Base-by-base conservation (phyloP, 2,797 vertebrate genomes). In the Mico argentatus region DNA sequence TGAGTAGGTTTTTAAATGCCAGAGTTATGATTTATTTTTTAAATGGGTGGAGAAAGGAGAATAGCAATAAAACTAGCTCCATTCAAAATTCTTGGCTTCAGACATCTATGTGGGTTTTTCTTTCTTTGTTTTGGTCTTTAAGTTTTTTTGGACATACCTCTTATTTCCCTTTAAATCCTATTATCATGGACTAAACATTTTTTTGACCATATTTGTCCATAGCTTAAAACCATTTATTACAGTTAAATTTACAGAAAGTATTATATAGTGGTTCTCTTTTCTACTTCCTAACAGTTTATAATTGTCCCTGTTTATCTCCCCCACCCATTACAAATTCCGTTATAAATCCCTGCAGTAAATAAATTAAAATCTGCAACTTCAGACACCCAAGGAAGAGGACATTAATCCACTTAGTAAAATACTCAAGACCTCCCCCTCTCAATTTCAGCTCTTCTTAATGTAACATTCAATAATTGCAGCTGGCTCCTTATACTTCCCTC, bases 321-420 rank as follows among this genome's bases (percentile, higher is more conserved):
- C 81, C 44, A 76, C 41, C 92, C 80, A 67, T 85, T 95, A 97
- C 95, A 93, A 96, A 97, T 97, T 98, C 97, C 97, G 96, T 93
- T 97, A 97, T 96, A 97, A 97, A 97, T 96, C 86, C 86, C 89
- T 96, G 77, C 81, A 97, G 57, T 84, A 97, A 98, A 97, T 97
- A 97, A 97, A 97, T 97, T 91, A 96, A 97, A 97, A 96, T 94
- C 94, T 95, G 96, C 96, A 97, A 98, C 94, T 97, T 98, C 94
- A 96, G 96, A 98, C 97, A 97, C 97, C 90, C 96, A 85, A 97
- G 93, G 82, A 97, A 96, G 96, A 96, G 80, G 87, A 94, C 95
- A 94, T 94, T 95, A 98, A 98, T 98, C 92, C 93, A 94, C 87
- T 97, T 96, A 94, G 90, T 95, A 93, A 96, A 96, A 96, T 94